Base-by-base conservation (phyloP, 1,140 invertebrate genomes). In the Anthonomus grandis region DNA sequence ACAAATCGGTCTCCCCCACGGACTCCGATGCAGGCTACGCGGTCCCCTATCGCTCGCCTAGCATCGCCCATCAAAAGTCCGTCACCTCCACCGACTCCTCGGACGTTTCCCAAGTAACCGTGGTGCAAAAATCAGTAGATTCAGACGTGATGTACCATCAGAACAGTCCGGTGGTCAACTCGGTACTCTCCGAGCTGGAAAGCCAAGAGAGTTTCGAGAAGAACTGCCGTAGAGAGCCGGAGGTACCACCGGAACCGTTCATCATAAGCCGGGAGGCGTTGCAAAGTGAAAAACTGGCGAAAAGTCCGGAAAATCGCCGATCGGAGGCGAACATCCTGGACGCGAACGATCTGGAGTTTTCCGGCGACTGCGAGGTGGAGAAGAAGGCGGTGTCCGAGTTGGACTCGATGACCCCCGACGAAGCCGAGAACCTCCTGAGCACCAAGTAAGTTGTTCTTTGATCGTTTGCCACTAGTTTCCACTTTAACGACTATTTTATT, bases 351-450 rank as follows among this genome's bases (percentile, higher is more conserved):
- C 73, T 76, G 8, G 72, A 81, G 59, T 81, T 75, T 68, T 79
- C 76, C 9, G 78, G 76, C 39, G 78, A 78, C 53, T 74, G 76
- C 51, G 78, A 80, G 21, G 60, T 65, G 12, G 68, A 70, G 39
- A 45, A 75, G 72, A 52, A 72, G 74, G 74, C 72, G 50, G 72
- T 75, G 67, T 68, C 70, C 54, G 73, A 80, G 54, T 70, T 76
- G 36, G 86, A 88, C 69, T 82, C 83, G 13, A 90, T 90, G 86
- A 90, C 88, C 36, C 82, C 86, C n/a, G 86, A 86, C 64, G 89
- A 91, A 70, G 87, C 87, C n/a, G 88, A 91, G 68, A 83, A 88
- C 75, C 75, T 90, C 63, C 77, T 90, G 48, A 91, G 87, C 71
- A 83, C 85, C 66, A 87, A 87, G 87, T 90, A 69, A 79, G 73